phyloP scores from a whole-genome alignment of 2,888 invertebrate genomes.

The Epicampocera succincta region DNA sequence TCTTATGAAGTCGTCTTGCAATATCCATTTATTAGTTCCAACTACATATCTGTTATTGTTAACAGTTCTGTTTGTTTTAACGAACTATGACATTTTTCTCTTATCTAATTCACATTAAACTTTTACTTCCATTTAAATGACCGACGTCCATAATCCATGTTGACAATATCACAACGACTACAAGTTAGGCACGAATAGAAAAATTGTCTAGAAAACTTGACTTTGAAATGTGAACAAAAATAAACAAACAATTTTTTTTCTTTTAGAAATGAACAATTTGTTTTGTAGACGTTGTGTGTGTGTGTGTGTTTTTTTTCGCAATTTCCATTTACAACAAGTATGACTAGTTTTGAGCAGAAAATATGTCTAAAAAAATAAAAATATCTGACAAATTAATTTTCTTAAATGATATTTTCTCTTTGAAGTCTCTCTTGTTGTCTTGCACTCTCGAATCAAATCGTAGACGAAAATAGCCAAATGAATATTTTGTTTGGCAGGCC shows the following conservation, averaged over 20 bases:
- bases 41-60: constrained; percentile 9
- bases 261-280: constrained; percentile 29
- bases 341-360: constrained; percentile 66
- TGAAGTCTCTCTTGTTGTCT: constrained; percentile 23
- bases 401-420: constrained; percentile 37
- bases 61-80: constrained; percentile 41
- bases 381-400: constrained; percentile 36
- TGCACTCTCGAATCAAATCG: constrained; percentile 4
- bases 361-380: constrained; percentile 17
- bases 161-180: constrained; percentile 22
- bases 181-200: constrained; percentile 24
- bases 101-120: constrained; percentile 42
- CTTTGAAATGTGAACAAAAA: constrained; percentile 63
- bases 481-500: background rate
- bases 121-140: background rate
- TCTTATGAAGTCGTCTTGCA: too few species aligned
- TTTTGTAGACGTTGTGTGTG: constrained; percentile 30
- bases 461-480: background rate
- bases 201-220: constrained; percentile 66
- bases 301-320: constrained; percentile 37
- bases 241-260: constrained; percentile 34
- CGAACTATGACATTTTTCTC: constrained; percentile 8
- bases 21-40: constrained; percentile 14
- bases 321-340: constrained; percentile 65
- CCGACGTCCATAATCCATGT: constrained; percentile 36